phyloP scores from a whole-genome alignment of 2,888 invertebrate species.

The Griposia aprilina region DNA sequence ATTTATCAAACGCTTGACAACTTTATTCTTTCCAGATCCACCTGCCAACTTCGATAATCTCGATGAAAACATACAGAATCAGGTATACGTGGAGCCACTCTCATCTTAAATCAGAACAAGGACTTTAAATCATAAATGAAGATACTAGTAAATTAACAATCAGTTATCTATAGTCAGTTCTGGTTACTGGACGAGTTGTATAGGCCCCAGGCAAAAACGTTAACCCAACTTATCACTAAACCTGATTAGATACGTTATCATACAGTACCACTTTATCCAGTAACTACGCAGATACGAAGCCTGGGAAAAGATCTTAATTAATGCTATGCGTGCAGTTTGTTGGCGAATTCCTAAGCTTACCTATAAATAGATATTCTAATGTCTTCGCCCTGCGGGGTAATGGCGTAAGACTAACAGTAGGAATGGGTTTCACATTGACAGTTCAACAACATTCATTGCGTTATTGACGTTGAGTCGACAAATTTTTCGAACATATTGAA shows the following conservation, averaged over 20 bases:
- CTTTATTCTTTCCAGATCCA: background rate
- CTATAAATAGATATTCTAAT: slow-evolving; percentile 23
- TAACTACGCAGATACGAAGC: slow-evolving; percentile 21
- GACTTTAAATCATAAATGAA: background rate
- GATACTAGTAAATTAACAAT: slow-evolving; percentile 20
- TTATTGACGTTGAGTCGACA: no score
- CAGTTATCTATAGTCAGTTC: slow-evolving; percentile 7
- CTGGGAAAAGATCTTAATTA: slow-evolving; percentile 53
- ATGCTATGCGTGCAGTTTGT: background rate
- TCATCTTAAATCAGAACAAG: background rate
- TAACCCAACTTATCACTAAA: slow-evolving; percentile 37
- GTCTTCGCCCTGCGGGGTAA: no score
- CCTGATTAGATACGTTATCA: slow-evolving; percentile 54
- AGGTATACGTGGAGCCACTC: background rate
- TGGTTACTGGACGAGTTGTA: background rate
- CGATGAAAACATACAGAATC: background rate
- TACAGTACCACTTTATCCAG: slow-evolving; percentile 29
- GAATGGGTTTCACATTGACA: no score
- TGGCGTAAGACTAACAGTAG: no score
- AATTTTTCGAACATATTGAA: no score
- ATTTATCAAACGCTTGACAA: slow-evolving; percentile 4
- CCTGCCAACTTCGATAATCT: background rate
- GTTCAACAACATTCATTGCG: no score
- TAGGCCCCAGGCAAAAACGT: slow-evolving; percentile 1
- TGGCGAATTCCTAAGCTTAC: slow-evolving; percentile 8